These are phyloP conservation scores for Drosophila nr. fundita DNA, from an alignment of 2,888 invertebrate genomes.

Conservation along the genomic window DNA sequence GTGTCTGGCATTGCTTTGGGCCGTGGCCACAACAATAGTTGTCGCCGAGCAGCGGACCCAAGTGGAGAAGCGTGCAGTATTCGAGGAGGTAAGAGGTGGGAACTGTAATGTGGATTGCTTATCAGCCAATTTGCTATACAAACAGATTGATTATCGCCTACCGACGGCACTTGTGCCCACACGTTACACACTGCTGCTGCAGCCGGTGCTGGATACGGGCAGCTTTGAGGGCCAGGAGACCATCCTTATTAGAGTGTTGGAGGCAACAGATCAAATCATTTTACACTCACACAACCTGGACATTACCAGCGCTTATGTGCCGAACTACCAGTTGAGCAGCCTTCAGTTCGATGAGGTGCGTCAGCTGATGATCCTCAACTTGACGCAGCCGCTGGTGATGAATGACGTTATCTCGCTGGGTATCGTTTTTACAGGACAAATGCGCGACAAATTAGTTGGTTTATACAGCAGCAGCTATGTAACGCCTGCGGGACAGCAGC, in stretches of 20 bases:
- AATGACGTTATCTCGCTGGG: conserved; percentile 85
- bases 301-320: conserved; percentile 73
- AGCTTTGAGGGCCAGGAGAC: conserved; percentile 87
- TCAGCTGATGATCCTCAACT: conserved; percentile 75
- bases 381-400: conserved; percentile 63
- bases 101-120: background rate
- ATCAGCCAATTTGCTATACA: background rate
- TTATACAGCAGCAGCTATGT: conserved; percentile 89
- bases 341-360: conserved; percentile 57
- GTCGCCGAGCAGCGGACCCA: conserved; percentile 59
- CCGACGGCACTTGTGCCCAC: conserved; percentile 87
- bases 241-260: conserved; percentile 85
- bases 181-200: conserved; percentile 88
- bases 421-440: conserved; percentile 88
- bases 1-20: conserved; percentile 58
- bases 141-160: conserved; percentile 85
- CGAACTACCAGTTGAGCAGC: conserved; percentile 31
- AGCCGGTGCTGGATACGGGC: conserved; percentile 88
- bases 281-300: conserved; percentile 88
- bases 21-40: conserved; percentile 56
- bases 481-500: conserved; percentile 82
- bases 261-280: conserved; percentile 85
- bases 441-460: conserved; percentile 89
- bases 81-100: conserved; percentile 34
- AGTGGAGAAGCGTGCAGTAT: conserved; percentile 27